phyloP scores from a whole-genome alignment of 2,797 vertebrate genomes.

The Danio tinwini region DNA sequence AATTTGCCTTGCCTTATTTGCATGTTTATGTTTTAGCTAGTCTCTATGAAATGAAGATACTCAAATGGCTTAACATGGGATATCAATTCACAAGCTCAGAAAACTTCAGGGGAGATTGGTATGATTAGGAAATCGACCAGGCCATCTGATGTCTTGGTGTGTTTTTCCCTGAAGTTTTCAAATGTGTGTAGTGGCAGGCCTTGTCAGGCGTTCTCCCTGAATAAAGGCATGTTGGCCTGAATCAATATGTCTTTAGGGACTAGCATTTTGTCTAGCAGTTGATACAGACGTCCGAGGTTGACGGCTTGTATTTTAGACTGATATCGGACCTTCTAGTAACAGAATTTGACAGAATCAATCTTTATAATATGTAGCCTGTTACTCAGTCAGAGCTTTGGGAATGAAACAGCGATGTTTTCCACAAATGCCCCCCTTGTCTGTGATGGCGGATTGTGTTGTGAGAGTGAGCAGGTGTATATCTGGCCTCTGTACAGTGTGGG shows the following conservation, averaged over 20 bases:
- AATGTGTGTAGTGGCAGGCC: slow-evolving; percentile 35
- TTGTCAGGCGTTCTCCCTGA: slow-evolving; percentile 45
- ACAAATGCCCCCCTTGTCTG: not conserved
- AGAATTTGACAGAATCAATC: slow-evolving; percentile 52
- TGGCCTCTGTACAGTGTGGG: slow-evolving; percentile 28
- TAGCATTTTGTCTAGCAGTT: slow-evolving; percentile 23
- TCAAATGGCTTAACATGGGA: slow-evolving; percentile 27
- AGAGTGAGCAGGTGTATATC: slow-evolving; percentile 16
- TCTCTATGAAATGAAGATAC: slow-evolving; percentile 20
- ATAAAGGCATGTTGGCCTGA: slow-evolving; percentile 37
- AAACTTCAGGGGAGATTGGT: slow-evolving; percentile 4
- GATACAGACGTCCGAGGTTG: slow-evolving; percentile 33
- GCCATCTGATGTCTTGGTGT: slow-evolving; percentile 21
- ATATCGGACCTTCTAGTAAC: slow-evolving; percentile 46
- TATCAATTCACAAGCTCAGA: slow-evolving; percentile 14
- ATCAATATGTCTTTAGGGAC: slow-evolving; percentile 23
- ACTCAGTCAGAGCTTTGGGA: slow-evolving; percentile 45
- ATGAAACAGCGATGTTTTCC: slow-evolving; percentile 9
- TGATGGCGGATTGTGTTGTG: slow-evolving; percentile 44
- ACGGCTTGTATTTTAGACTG: slow-evolving; percentile 28
- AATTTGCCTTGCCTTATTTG: too few relatives aligned
- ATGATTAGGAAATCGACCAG: slow-evolving; percentile 39
- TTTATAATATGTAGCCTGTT: slow-evolving; percentile 48
- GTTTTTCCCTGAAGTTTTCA: slow-evolving; percentile 38
- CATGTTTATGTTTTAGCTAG: not conserved